These are phyloP conservation scores for Dinothrombium tinctorium DNA, from an alignment of 1,140 invertebrate genomes.

Conservation along the genomic window DNA sequence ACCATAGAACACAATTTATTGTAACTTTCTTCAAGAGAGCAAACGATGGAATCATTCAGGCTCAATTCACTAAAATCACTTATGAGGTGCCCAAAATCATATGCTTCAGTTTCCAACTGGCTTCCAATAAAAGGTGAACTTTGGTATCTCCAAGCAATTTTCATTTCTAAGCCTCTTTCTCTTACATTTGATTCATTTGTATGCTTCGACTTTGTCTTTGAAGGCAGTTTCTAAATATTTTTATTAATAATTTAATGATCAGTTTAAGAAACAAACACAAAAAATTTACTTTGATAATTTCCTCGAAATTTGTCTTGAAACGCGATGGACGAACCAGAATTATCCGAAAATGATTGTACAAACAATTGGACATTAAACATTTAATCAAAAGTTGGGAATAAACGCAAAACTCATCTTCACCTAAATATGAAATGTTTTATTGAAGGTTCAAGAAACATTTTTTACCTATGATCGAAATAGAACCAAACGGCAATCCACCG, in stretches of 20 bases:
- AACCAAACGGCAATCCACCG: too few relatives aligned
- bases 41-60: neutral
- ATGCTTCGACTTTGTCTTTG: neutral
- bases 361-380: neutral
- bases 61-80: neutral
- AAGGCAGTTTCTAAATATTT: neutral
- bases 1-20: neutral
- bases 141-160: conserved; percentile 5
- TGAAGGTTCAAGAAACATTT: too few relatives aligned
- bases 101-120: neutral
- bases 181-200: neutral
- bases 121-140: neutral
- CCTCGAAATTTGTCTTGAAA: neutral
- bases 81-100: neutral
- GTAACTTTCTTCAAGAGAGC: neutral
- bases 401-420: neutral
- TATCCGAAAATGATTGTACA: neutral
- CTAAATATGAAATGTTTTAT: too few relatives aligned
- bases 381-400: neutral
- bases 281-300: conserved; percentile 1
- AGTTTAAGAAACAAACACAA: neutral
- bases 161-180: neutral
- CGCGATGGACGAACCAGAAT: neutral
- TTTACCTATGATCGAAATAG: too few relatives aligned
- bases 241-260: neutral